Conservation (phyloP, 2,888 invertebrate species). For the Eurytoma adleriae region DNA sequence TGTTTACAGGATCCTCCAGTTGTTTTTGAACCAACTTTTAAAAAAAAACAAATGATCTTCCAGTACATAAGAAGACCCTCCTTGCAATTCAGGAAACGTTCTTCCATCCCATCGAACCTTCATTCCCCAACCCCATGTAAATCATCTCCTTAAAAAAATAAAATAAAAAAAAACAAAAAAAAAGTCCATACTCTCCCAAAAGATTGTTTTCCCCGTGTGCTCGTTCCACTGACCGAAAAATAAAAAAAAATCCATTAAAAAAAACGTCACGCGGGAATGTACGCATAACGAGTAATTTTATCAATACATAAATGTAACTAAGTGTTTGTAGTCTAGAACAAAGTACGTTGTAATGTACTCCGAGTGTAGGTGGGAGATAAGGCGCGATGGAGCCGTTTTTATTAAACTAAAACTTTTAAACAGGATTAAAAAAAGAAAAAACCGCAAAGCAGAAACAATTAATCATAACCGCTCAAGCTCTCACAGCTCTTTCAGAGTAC, state of each 20-base stretch:
- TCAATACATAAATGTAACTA: slow-evolving; percentile 74
- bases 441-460: slow-evolving; percentile 39
- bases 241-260: neutral
- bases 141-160: neutral
- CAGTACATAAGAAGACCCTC: slow-evolving; percentile 29
- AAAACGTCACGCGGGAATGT: slow-evolving; percentile 42
- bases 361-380: slow-evolving; percentile 62
- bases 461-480: slow-evolving; percentile 57
- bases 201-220: slow-evolving; percentile 32
- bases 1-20: slow-evolving; percentile 2
- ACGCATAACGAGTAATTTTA: slow-evolving; percentile 68
- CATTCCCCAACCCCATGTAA: slow-evolving; percentile 5
- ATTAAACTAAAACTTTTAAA: slow-evolving; percentile 65
- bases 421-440: slow-evolving; percentile 63
- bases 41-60: slow-evolving; percentile 42
- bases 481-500: slow-evolving; percentile 42
- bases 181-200: slow-evolving; percentile 7
- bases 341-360: slow-evolving; percentile 73
- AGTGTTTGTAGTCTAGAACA: slow-evolving; percentile 75
- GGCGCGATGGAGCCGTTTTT: slow-evolving; percentile 70
- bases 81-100: slow-evolving; percentile 11
- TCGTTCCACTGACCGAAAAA: slow-evolving; percentile 45
- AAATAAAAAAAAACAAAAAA: slow-evolving; percentile 36
- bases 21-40: slow-evolving; percentile 12
- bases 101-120: slow-evolving; percentile 44